These are phyloP conservation scores for Chironex yamaguchii DNA, from an alignment of 30 jellyfish, hydroid and myxozoan species.

Conservation along the genomic window DNA sequence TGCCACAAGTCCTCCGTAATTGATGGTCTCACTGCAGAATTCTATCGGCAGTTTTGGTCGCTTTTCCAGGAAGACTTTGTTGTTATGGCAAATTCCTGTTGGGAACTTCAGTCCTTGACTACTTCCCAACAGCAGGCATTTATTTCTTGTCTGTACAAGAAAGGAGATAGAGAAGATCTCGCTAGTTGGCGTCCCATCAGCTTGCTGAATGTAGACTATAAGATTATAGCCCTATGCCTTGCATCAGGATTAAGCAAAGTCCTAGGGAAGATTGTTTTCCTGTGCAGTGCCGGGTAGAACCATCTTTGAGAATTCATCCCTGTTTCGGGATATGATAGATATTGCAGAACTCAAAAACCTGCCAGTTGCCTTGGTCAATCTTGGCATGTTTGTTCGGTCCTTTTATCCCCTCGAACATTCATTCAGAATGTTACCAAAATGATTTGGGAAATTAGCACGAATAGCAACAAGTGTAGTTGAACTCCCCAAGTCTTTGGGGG, in stretches of 20 bases:
- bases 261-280: no score
- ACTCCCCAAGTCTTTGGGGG: no score
- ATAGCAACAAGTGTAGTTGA: no score
- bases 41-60: slow-evolving; percentile 2
- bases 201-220: slow-evolving; percentile 17
- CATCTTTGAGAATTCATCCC: neutral
- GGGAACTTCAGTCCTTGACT: neutral
- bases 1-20: slow-evolving; percentile 19
- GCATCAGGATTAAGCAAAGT: no score
- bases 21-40: slow-evolving; percentile 33
- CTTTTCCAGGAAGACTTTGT: neutral
- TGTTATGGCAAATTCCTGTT: neutral
- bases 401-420: no score
- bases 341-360: slow-evolving; percentile 18
- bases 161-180: neutral
- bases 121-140: slow-evolving; percentile 9
- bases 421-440: no score
- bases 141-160: neutral
- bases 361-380: neutral
- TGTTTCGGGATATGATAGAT: slow-evolving; percentile 8
- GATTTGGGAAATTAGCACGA: no score
- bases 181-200: slow-evolving; percentile 34
- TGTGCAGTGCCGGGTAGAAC: no score
- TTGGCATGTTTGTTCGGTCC: no score
- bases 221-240: slow-evolving; percentile 22